Evolutionary conservation across 2,113 vertebrate genomes (phyloP).

Genomic region (Thryonomys swinderianus): DNA sequence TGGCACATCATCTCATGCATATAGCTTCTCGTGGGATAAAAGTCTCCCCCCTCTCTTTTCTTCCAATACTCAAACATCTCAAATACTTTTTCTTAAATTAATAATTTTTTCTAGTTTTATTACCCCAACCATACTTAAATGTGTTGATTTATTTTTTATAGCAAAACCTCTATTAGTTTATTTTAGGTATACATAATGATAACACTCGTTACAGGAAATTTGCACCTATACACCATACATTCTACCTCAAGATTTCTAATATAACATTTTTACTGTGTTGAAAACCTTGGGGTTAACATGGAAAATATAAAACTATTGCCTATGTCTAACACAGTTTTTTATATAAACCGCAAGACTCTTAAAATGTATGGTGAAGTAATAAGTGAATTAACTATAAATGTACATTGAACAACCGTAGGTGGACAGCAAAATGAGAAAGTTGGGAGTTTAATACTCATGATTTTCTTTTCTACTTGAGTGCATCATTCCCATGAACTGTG

Average conservation of each 20-base stretch:
- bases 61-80: neutral
- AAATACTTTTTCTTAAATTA: neutral
- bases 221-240: no score
- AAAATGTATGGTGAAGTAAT: neutral
- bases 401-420: neutral
- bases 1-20: neutral
- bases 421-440: neutral
- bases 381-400: neutral
- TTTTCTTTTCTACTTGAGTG: neutral
- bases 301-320: neutral
- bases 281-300: neutral
- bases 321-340: neutral
- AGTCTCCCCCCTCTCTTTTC: neutral
- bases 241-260: neutral
- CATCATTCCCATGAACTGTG: neutral
- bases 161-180: no score
- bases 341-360: neutral
- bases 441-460: neutral
- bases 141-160: neutral
- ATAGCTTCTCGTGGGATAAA: neutral
- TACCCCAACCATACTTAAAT: rapidly evolving
- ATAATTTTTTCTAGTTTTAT: neutral
- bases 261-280: neutral
- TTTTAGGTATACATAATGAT: no score
- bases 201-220: no score